phyloP scores from a whole-genome alignment of 35 echinoderm and acorn worm species.

The Apostichopus parvimensis region DNA sequence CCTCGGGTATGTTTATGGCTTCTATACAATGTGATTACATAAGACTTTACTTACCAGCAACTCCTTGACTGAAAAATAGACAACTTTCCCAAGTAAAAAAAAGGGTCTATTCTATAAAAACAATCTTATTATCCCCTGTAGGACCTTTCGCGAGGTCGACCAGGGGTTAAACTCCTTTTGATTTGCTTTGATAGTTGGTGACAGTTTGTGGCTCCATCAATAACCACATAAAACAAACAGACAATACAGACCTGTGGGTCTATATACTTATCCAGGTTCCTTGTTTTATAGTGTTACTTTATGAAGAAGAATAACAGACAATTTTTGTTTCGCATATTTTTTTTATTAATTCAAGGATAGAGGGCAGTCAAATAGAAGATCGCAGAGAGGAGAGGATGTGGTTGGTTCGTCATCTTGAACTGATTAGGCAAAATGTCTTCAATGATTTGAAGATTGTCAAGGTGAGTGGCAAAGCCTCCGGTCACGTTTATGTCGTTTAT shows the following conservation, averaged over 20 bases:
- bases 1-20: too few species aligned
- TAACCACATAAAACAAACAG: neutral
- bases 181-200: too few species aligned
- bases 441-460: conserved; percentile 80
- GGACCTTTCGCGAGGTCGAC: too few species aligned
- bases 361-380: conserved; percentile 95
- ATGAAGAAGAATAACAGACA: neutral
- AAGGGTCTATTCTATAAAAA: too few species aligned
- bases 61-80: too few species aligned
- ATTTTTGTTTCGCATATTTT: neutral
- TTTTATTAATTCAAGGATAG: conserved; percentile 61
- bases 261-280: neutral
- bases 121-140: too few species aligned
- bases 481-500: too few species aligned
- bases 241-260: neutral
- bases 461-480: conserved; percentile 33
- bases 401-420: conserved; percentile 92
- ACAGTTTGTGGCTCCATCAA: neutral
- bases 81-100: too few species aligned
- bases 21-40: too few species aligned
- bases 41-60: too few species aligned
- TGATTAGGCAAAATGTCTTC: conserved; percentile 80
- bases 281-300: neutral
- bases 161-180: too few species aligned
- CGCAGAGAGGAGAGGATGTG: conserved; percentile 85